Evolutionary conservation across 2,888 invertebrate species (phyloP).

Genomic region (Notodromas monacha): DNA sequence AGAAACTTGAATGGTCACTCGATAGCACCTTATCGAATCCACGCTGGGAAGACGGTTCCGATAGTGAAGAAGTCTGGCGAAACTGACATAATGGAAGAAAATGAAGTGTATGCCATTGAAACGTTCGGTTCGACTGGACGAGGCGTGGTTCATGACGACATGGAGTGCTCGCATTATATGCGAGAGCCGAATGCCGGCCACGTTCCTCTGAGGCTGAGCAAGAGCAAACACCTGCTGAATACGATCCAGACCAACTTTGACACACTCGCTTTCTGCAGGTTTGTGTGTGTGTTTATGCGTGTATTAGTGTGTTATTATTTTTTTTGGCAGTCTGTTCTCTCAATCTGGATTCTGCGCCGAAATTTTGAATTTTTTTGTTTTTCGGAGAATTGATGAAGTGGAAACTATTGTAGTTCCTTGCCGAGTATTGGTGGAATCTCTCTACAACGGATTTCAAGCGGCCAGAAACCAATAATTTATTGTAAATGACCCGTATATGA

Average conservation of each 20-base stretch:
- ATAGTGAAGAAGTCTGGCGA: conserved; percentile 98
- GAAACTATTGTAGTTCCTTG: too few species aligned
- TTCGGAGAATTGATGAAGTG: too few species aligned
- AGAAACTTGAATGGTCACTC: conserved; percentile 95
- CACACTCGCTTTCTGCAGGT: conserved; percentile 89
- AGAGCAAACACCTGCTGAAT: conserved; percentile 64
- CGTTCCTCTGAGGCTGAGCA: conserved; percentile 28
- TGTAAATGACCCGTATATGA: too few species aligned
- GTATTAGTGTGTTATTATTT: too few species aligned
- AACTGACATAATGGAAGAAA: conserved; percentile 89
- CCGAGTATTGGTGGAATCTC: too few species aligned
- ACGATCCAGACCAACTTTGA: conserved; percentile 86
- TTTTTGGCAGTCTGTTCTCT: too few species aligned
- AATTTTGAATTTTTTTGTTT: too few species aligned
- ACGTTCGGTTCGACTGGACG: conserved; percentile 81
- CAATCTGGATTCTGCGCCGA: too few species aligned
- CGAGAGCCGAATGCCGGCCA: conserved; percentile 61
- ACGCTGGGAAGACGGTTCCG: conserved; percentile 91
- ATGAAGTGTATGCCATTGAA: conserved; percentile 95
- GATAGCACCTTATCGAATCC: conserved; percentile 75
- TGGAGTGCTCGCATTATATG: conserved; percentile 99
- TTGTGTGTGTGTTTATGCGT: too few species aligned
- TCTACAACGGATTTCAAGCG: too few species aligned
- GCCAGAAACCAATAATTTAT: too few species aligned
- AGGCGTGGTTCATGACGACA: conserved; percentile 67